Evolutionary conservation across 2,797 vertebrate genomes (phyloP).

Genomic region (Dromococcyx pavoninus): DNA sequence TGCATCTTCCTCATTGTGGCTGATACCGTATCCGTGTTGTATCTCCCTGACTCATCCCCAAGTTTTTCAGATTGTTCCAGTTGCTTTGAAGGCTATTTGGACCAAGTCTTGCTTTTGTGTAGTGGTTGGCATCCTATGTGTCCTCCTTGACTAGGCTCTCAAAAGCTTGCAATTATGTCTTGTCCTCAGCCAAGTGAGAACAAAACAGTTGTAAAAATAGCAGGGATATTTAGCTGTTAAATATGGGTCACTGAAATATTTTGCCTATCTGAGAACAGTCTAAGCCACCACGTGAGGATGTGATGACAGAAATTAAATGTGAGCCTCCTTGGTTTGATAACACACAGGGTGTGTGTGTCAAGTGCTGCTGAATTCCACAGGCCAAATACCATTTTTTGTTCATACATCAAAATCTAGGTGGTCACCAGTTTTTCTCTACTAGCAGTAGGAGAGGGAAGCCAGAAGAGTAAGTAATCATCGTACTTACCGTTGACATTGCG

Average conservation of each 20-base stretch:
- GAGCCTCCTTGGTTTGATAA: not conserved
- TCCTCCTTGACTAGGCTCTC: not conserved
- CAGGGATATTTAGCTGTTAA: not conserved
- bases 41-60: not conserved
- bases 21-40: not conserved
- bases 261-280: not conserved
- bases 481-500: not conserved
- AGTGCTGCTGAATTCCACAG: not conserved
- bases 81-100: not conserved
- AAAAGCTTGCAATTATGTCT: not conserved
- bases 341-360: not conserved
- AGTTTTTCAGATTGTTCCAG: not conserved
- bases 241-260: not conserved
- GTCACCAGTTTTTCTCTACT: not conserved
- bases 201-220: not conserved
- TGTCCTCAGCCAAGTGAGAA: not conserved
- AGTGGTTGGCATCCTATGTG: not conserved
- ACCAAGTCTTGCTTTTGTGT: not conserved
- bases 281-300: not conserved
- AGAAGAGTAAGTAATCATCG: not conserved
- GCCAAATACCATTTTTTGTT: not conserved
- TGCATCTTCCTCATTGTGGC: not conserved
- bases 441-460: not conserved
- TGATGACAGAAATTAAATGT: not conserved
- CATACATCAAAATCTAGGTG: not conserved